Evolutionary conservation across 2,888 invertebrate genomes (phyloP), one percentile per base, ranked within the genome.

Genomic region (Meteorus cinctellus): DNA sequence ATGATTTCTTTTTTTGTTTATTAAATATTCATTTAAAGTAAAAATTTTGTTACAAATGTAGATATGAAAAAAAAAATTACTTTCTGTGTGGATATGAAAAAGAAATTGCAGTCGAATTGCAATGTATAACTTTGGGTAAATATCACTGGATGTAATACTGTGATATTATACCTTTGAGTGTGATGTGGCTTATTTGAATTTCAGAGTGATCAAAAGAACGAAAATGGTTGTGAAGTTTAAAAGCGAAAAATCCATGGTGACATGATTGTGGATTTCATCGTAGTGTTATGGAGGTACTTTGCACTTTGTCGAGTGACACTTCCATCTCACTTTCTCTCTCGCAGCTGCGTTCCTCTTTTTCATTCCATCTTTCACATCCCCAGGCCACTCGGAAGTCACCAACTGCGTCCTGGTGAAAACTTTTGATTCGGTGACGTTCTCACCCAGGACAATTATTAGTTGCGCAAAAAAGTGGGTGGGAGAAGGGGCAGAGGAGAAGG

Each of bases 221-320:
- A 8, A 51, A 10, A 55, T 55, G 19, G 10, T 24, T 6, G 55
- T n/a, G n/a, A 55, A 55, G 55, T 55, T 55, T 55, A 8, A 55
- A 55, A 55, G 55, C 10, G 19, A 55, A 55, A 55, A 55, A 55
- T 55, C 55, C 19, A 55, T 55, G 55, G 48, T 48, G 48, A 55
- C 55, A 55, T 19, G 55, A 19, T 55, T 10, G 19, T 55, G 55
- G 8, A 19, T 55, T 55, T 55, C 6, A 55, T 19, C 55, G 24
- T 55, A 6, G 19, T 19, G 19, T 55, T 55, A 19, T 55, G 55
- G 19, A 55, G 55, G 55, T 55, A 55, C 55, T 55, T 55, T 55
- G 19, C 55, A 55, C 55, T 55, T 55, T 55, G 55, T 55, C 55
- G 55, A 19, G 55, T 55, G 55, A 19, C 55, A 19, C 8, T 55